phyloP scores from a whole-genome alignment of 2,888 invertebrate genomes.

The Apocheima hispidaria region DNA sequence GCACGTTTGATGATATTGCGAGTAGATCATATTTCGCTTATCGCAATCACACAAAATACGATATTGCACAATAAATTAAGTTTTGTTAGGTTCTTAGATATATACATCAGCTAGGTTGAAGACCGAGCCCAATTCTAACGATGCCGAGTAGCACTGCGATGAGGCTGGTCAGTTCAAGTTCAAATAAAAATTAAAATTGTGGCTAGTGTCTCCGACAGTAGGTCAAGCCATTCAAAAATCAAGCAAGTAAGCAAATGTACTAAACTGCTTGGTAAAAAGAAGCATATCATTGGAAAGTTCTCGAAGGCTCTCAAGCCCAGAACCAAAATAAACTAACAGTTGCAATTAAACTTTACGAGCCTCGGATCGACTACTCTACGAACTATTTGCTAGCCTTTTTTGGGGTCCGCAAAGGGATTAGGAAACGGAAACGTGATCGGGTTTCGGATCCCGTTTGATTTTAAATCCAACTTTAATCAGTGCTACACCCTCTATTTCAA shows the following conservation, averaged over 20 bases:
- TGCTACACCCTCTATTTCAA: slow-evolving; percentile 6
- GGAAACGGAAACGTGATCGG: slow-evolving; percentile 29
- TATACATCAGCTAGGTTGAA: too few species aligned
- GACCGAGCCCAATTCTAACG: too few species aligned
- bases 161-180: too few species aligned
- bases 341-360: slow-evolving; percentile 63
- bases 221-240: too few species aligned
- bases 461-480: slow-evolving; percentile 30
- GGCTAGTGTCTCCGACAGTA: too few species aligned
- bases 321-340: slow-evolving; percentile 60
- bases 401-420: slow-evolving; percentile 33
- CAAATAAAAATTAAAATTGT: too few species aligned
- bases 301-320: slow-evolving; percentile 29
- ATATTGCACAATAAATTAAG: slow-evolving; percentile 15
- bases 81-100: too few species aligned
- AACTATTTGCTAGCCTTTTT: slow-evolving; percentile 43
- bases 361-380: slow-evolving; percentile 39
- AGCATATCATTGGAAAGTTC: slow-evolving; percentile 39
- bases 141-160: too few species aligned
- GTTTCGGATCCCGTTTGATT: slow-evolving; percentile 15
- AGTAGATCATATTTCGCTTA: slow-evolving; percentile 7
- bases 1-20: background rate
- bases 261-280: background rate
- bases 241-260: background rate
- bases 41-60: slow-evolving; percentile 3